Conservation (phyloP, 23 tunicate species). For the Halocynthia roretzi region DNA sequence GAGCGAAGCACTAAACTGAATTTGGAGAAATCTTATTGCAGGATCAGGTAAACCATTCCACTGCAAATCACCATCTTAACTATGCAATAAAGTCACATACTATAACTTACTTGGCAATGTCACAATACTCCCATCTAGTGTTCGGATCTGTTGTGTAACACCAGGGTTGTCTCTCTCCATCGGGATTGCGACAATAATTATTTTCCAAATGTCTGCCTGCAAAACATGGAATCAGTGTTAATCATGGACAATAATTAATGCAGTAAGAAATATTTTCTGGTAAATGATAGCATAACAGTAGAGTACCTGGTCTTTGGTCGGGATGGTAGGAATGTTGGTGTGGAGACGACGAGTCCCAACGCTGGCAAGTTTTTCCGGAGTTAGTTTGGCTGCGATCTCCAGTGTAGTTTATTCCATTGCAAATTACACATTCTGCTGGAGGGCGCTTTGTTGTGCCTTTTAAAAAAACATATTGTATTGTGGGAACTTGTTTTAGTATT, state of each 20-base stretch:
- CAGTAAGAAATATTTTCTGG: too few species aligned
- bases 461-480: too few species aligned
- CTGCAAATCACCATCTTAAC: too few species aligned
- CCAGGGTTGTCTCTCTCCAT: slow-evolving; percentile 40
- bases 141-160: slow-evolving; percentile 44
- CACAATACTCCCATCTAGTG: slow-evolving; percentile 53
- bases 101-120: slow-evolving; percentile 18
- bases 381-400: background rate
- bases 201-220: slow-evolving; percentile 5
- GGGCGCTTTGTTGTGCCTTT: too few species aligned
- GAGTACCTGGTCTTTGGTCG: slow-evolving; percentile 10
- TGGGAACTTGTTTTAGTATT: too few species aligned
- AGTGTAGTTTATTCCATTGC: background rate
- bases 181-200: slow-evolving; percentile 60
- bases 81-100: background rate
- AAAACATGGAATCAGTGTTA: too few species aligned
- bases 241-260: too few species aligned
- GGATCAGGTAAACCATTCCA: too few species aligned
- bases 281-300: too few species aligned
- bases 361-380: slow-evolving; percentile 20
- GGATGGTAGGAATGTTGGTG: slow-evolving; percentile 17
- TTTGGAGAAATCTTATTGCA: too few species aligned
- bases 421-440: too few species aligned
- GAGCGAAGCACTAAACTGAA: too few species aligned
- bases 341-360: slow-evolving; percentile 12